Evolutionary conservation across 2,113 vertebrate species (phyloP).

Genomic region (Ptyas mucosa): DNA sequence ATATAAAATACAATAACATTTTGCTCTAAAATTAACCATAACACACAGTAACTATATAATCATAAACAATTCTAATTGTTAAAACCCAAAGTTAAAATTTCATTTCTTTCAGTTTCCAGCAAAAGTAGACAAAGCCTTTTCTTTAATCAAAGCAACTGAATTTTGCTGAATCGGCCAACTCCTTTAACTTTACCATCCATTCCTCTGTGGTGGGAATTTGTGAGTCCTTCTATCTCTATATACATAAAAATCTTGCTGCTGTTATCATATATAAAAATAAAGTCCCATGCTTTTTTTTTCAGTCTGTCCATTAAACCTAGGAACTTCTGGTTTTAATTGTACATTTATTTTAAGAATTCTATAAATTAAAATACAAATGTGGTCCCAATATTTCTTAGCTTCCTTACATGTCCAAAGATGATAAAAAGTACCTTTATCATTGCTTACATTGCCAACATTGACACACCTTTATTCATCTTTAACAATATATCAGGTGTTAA

Average conservation of each 20-base stretch:
- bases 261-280: neutral
- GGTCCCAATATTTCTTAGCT: neutral
- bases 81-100: neutral
- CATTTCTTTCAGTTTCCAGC: neutral
- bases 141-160: neutral
- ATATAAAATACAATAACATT: neutral
- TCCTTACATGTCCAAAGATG: neutral
- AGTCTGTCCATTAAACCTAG: neutral
- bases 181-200: neutral
- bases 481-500: neutral
- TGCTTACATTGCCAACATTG: neutral
- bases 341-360: neutral
- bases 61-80: neutral
- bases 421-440: neutral
- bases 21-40: neutral
- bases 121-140: neutral
- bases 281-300: neutral
- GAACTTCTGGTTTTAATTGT: neutral
- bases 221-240: neutral
- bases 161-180: neutral
- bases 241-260: neutral
- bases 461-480: neutral
- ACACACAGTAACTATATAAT: neutral
- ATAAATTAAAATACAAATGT: neutral
- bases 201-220: neutral